Percentiles rank a stretch among this genome's conserved stretches.
Evolutionary conservation across 2,113 vertebrate species (phyloP).

Genomic region (Prolemur simus): DNA sequence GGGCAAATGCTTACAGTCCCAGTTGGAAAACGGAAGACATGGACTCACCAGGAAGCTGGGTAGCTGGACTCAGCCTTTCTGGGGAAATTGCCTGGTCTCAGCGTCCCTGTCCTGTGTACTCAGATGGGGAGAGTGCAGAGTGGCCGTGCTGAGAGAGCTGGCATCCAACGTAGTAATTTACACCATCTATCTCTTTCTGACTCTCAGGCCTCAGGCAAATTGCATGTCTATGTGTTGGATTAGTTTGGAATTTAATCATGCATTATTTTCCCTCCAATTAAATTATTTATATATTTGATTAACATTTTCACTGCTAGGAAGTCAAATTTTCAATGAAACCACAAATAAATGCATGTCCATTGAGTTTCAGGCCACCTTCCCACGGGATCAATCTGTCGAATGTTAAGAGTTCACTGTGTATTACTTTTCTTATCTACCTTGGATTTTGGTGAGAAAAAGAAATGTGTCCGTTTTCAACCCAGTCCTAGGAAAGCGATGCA

Average conservation of each 20-base stretch:
- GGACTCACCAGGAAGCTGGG: not conserved
- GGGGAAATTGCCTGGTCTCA: not conserved
- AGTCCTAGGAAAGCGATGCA: not conserved
- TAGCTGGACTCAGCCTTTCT: not conserved
- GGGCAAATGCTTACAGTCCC: not conserved
- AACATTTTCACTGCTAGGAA: constrained; percentile 63
- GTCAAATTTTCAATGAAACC: constrained; percentile 62
- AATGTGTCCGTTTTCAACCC: not conserved
- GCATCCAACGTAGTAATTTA: constrained; percentile 46
- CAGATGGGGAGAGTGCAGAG: not conserved
- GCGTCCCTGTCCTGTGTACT: not conserved
- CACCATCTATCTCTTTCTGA: constrained; percentile 77
- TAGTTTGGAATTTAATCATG: constrained; percentile 75
- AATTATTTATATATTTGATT: constrained; percentile 80
- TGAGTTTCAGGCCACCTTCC: not conserved
- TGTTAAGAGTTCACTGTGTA: not conserved
- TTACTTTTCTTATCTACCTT: not conserved
- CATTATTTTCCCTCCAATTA: constrained; percentile 72
- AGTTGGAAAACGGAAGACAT: not conserved
- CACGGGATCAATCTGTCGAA: not conserved
- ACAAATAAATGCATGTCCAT: constrained; percentile 41
- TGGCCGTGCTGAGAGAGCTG: not conserved
- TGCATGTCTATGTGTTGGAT: constrained; percentile 70
- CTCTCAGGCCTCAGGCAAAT: constrained; percentile 71
- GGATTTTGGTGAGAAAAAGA: not conserved